Conservation (phyloP, 2,797 vertebrate species). For the Phataginus tricuspis region DNA sequence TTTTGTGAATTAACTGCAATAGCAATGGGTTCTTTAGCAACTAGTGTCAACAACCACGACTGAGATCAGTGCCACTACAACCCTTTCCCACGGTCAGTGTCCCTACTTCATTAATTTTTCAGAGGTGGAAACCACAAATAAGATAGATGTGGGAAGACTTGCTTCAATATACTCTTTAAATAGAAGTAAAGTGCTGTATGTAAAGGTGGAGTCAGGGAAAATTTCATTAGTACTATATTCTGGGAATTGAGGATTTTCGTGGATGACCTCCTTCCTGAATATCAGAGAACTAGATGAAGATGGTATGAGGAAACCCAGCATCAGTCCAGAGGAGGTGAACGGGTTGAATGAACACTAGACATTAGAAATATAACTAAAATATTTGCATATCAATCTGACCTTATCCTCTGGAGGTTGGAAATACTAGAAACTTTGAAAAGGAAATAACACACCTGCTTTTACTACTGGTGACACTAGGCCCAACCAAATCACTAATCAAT, state of each 20-base stretch:
- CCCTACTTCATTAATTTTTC: neutral
- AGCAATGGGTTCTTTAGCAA: neutral
- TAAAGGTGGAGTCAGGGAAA: neutral
- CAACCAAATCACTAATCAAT: neutral
- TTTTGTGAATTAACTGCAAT: neutral
- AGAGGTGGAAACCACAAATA: neutral
- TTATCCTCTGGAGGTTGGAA: neutral
- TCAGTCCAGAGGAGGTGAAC: neutral
- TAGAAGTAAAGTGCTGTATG: neutral
- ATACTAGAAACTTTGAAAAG: neutral
- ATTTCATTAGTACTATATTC: neutral
- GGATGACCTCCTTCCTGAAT: neutral
- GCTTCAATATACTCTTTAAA: neutral
- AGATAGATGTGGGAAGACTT: neutral
- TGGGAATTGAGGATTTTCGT: neutral
- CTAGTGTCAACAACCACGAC: neutral
- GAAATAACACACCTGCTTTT: neutral
- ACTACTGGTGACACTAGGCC: neutral
- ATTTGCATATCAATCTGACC: neutral
- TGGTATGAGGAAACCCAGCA: neutral
- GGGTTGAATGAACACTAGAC: neutral
- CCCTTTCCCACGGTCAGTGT: neutral
- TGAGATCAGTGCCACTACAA: neutral
- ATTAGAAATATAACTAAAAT: neutral
- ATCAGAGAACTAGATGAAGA: neutral